Conservation (phyloP, 2,113 vertebrate species). For the Mohoua ochrocephala region DNA sequence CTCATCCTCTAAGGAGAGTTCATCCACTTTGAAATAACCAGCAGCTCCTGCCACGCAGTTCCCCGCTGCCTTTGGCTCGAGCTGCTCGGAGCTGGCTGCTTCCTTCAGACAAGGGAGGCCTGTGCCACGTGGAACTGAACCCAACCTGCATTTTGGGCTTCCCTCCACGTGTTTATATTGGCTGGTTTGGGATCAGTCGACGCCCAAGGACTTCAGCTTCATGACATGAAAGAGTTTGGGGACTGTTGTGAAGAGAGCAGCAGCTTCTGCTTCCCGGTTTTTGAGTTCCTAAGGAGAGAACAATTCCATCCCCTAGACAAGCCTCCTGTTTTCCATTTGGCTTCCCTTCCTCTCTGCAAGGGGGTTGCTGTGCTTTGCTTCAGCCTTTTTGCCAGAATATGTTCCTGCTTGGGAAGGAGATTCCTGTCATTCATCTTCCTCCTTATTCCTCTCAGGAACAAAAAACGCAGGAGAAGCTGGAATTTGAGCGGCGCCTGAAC, state of each 20-base stretch:
- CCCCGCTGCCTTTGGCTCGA: not conserved
- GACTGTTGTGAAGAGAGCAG: not conserved
- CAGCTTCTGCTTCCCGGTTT: not conserved
- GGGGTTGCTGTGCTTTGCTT: not conserved
- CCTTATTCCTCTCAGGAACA: conserved; percentile 72
- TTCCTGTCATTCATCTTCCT: not conserved
- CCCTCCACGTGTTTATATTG: not conserved
- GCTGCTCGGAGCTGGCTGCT: not conserved
- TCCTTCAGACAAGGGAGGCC: not conserved
- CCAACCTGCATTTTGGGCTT: not conserved
- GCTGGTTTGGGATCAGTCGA: not conserved
- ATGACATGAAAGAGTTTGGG: not conserved
- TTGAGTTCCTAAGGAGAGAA: not conserved
- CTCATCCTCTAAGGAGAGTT: not conserved
- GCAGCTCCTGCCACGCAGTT: not conserved
- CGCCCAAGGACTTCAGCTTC: not conserved
- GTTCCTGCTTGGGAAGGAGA: not conserved
- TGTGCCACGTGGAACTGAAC: not conserved
- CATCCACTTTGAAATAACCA: not conserved
- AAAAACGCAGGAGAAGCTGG: conserved; percentile 86
- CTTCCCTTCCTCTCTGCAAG: not conserved
- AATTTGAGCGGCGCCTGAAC: conserved; percentile 83
- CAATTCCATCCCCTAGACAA: not conserved
- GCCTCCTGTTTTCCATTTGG: not conserved
- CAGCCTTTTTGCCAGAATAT: not conserved